phyloP scores from a whole-genome alignment of 2,888 invertebrate genomes.

The Caenorhabditis zanzibari region DNA sequence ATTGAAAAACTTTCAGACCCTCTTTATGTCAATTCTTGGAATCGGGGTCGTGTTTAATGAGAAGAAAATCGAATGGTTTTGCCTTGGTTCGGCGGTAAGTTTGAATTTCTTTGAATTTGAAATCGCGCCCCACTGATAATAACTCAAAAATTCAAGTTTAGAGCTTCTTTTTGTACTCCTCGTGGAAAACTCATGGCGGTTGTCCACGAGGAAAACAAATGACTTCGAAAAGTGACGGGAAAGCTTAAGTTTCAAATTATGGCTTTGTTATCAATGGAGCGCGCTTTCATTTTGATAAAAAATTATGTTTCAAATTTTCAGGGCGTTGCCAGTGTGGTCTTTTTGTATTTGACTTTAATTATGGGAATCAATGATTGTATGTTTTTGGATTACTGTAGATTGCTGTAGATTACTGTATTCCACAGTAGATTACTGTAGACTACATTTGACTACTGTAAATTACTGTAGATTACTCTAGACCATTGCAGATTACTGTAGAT shows the following conservation, averaged over 20 bases:
- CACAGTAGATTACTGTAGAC: too few relatives aligned
- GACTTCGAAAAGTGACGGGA: too few relatives aligned
- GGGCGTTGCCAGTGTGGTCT: neutral
- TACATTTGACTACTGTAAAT: too few relatives aligned
- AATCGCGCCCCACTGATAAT: too few relatives aligned
- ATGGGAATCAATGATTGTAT: neutral
- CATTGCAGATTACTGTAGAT: too few relatives aligned
- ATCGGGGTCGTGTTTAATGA: neutral
- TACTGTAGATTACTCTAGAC: too few relatives aligned
- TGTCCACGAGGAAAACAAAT: too few relatives aligned
- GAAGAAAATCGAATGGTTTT: neutral
- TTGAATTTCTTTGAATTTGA: neutral
- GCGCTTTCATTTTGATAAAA: constrained; percentile 1
- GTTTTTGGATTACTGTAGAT: neutral
- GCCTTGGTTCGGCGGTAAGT: neutral
- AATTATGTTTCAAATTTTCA: constrained; percentile 7
- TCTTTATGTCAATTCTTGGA: neutral
- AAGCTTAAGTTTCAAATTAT: neutral
- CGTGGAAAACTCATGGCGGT: too few relatives aligned
- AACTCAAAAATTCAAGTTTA: too few relatives aligned
- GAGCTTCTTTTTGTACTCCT: too few relatives aligned
- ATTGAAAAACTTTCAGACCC: neutral
- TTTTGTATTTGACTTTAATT: neutral
- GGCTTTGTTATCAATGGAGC: too few relatives aligned
- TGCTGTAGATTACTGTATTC: too few relatives aligned